Evolutionary conservation across 2,888 invertebrate species (phyloP), one percentile per base, ranked within the genome.

Genomic region (Drosophila putrida): DNA sequence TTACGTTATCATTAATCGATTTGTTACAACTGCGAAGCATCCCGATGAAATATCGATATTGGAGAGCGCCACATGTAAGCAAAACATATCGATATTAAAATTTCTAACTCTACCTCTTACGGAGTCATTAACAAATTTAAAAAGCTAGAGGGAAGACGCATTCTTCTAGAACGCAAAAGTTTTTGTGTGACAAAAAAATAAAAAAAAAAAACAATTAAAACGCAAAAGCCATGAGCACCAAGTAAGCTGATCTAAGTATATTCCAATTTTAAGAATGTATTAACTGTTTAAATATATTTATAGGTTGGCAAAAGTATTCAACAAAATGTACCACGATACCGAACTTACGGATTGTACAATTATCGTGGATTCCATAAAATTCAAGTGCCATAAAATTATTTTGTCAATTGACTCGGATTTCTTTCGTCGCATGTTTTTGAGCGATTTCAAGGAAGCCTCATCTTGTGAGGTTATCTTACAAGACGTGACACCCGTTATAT

Each of bases 381-480:
- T 80, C 6, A n/a, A 66, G 8, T 80, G 78, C 31, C 79, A 78
- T 43, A 74, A 71, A 31, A 0, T 69, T 4, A 65, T 77, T 9
- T 33, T 79, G n/a, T 39, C 55, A 4, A 31, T 33, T 38, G 67
- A 61, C 0, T 80, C 67, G 0, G 63, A 63, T 10, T 77, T 68
- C 8, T 78, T 80, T 11, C 50, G 68, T 15, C 25, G 57, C 25
- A 60, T 80, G 65, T 64, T 79, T 1, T 44, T 74, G 6, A 15
- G 51, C 15, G 43, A 70, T 25, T 73, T 69, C n/a, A 35, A 59
- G 3, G 63, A 78, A 15, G 38, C 66, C 9, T 49, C 64, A 6
- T 59, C 46, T 4, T 9, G 9, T 0, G 13, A 62, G 4, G 20
- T 70, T 3, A 6, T 25, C 3, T 3, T 76, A 20, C 13, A 36